Evolutionary conservation across 2,888 invertebrate genomes (phyloP), one percentile per base, ranked within the genome.

Genomic region (Asteroscopus sphinx): DNA sequence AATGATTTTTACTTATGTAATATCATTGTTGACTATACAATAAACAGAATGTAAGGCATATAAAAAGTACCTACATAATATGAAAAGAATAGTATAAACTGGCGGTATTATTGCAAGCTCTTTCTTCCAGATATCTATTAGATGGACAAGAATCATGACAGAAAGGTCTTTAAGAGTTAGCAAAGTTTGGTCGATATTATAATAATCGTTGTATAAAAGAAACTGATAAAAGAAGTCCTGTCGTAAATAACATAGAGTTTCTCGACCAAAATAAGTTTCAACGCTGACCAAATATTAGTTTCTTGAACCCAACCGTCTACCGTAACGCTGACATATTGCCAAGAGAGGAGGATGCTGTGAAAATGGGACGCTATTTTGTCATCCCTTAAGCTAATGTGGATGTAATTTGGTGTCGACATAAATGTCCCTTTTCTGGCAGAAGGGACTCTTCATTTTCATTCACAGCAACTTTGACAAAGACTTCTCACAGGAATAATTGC

Each of bases 281-380:
- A 35, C 39, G 17, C 40, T 51, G 46, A 46, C 33, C 42, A 47
- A 60, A 53, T 67, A 46, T 67, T 37, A 41, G 33, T 39, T 46
- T 65, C 21, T 35, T 46, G 37, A 61, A 54, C 41, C 41, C 60
- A 7, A 35, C 21, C 41, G 12, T 53, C 60, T 8, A 35, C 21
- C 41, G 12, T 53, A 52, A 52, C 48, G 28, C 7, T 42, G 46
- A 33, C 21, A 44, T 67, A 59, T 52, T 39, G 35, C 44, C 26
- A 11, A 32, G 12, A 36, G 21, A 6, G 4, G 13, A 1, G 1
- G 12, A 33, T 4, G 25, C 21, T 58, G 13, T 11, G 21, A 26
- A 40, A 47, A 40, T 36, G 26, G 16, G 36, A 28, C 30, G 28
- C 26, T 16, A 25, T 47, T 35, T 67, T 39, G 26, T 35, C 16